These are phyloP conservation scores for Akabosia matsudoensis DNA, from an alignment of 1,140 invertebrate genomes.

Conservation along the genomic window DNA sequence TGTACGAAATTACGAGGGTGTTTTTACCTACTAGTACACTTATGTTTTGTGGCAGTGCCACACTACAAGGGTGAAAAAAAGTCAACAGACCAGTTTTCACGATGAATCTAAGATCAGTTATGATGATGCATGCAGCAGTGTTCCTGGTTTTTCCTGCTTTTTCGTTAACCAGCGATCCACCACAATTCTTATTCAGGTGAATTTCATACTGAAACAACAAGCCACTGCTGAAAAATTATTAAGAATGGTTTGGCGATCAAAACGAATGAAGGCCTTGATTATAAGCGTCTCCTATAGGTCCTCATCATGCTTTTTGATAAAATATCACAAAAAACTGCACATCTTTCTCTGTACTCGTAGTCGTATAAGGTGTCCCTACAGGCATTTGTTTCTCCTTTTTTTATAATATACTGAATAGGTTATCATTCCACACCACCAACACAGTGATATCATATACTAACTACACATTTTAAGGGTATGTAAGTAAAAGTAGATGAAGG, in stretches of 20 bases:
- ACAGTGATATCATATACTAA: not conserved
- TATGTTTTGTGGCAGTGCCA: not conserved
- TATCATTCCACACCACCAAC: not conserved
- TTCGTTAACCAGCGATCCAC: not conserved
- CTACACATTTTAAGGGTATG: too few relatives aligned
- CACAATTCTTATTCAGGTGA: not conserved
- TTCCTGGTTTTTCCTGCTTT: slow-evolving; percentile 20
- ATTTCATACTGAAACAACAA: not conserved
- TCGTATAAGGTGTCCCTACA: too few relatives aligned
- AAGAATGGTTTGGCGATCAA: too few relatives aligned
- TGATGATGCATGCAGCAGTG: slow-evolving; percentile 12
- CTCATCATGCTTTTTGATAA: too few relatives aligned
- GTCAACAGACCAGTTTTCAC: slow-evolving; percentile 15
- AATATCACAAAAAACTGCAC: too few relatives aligned
- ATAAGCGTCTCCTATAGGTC: too few relatives aligned
- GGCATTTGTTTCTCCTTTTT: not conserved
- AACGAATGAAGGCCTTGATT: too few relatives aligned
- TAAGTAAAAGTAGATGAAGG: too few relatives aligned
- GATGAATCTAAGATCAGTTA: slow-evolving; percentile 15
- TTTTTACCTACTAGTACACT: not conserved
- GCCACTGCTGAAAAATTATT: too few relatives aligned
- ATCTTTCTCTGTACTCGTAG: too few relatives aligned
- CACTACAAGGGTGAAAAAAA: not conserved
- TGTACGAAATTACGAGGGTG: not conserved
- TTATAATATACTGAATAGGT: not conserved